Evolutionary conservation across 2,888 invertebrate species (phyloP), one percentile per base, ranked within the genome.

Genomic region (Epinotia ramella): DNA sequence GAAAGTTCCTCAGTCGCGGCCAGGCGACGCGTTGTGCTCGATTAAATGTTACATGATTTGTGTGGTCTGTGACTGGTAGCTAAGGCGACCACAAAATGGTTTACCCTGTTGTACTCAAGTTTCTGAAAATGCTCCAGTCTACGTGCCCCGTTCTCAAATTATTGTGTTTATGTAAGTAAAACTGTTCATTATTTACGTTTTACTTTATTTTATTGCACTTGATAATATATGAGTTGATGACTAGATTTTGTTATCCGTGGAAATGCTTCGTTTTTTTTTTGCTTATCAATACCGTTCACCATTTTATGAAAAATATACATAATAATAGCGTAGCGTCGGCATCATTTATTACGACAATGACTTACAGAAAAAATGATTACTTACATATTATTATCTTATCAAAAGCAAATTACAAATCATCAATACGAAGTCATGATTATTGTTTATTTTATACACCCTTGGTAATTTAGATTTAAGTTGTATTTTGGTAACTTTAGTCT

Each of bases 91-190:
- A 68, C 81, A 83, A 83, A 82, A 90, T 90, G 91, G 85, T 87
- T 86, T 87, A 83, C 81, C 84, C 74, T 78, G 77, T 77, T 73
- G 83, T 86, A 79, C 85, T 82, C 82, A 88, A 88, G 81, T 86
- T 88, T 77, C 78, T 84, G 77, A 79, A 82, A 71, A 83, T 85
- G 81, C 83, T 86, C 83, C 82, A 87, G 80, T 80, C 86, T 20
- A 84, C 86, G 24, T 82, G 86, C 46, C 81, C 82, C 78, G 87
- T 83, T 84, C 82, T 81, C 81, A 93, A 91, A 81, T 77, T 91
- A 56, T 81, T 90, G 77, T 93, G 89, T 91, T 88, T 94, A 87
- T 86, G 94, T 94, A 80, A 94, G 94, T 93, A 46, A 6, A 33
- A 16, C 20, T n/a, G n/a, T 69, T 40, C 5, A 86, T 71, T 78